These are phyloP conservation scores for Suillia variegata DNA, from an alignment of 2,888 invertebrate genomes.

Conservation along the genomic window DNA sequence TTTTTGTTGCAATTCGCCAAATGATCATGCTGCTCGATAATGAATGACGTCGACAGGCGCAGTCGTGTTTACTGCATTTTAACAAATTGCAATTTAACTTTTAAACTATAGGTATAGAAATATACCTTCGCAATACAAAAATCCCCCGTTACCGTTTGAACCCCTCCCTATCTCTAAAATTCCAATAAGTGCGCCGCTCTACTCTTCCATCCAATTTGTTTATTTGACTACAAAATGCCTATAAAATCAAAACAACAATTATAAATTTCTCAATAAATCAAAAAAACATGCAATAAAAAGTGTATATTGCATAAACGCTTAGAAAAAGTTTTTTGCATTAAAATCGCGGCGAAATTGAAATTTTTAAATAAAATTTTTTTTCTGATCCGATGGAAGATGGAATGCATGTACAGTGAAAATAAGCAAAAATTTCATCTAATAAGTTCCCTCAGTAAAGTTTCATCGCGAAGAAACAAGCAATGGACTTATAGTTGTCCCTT, in stretches of 20 bases:
- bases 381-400: too few relatives aligned
- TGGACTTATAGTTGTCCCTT: conserved; percentile 17
- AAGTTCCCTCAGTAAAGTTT: conserved; percentile 10
- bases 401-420: conserved; percentile 23
- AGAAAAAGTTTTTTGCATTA: not conserved
- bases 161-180: too few relatives aligned
- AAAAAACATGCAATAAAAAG: not conserved
- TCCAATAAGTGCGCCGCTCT: too few relatives aligned
- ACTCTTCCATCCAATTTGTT: too few relatives aligned
- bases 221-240: not conserved
- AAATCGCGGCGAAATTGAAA: conserved; percentile 7
- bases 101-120: too few relatives aligned
- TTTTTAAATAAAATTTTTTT: conserved; percentile 15
- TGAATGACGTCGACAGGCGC: too few relatives aligned
- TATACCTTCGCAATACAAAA: too few relatives aligned
- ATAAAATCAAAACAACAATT: not conserved
- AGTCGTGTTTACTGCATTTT: conserved; percentile 6
- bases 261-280: too few relatives aligned
- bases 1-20: conserved; percentile 7
- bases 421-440: conserved; percentile 23
- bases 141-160: too few relatives aligned
- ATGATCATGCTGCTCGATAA: conserved; percentile 8
- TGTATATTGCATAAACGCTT: not conserved
- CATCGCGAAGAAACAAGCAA: too few relatives aligned
- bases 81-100: not conserved